A percentile compares a stretch with the other conserved stretches of the same genome.
Conservation (phyloP, 2,888 invertebrate genomes). For the Erynnis tages region DNA sequence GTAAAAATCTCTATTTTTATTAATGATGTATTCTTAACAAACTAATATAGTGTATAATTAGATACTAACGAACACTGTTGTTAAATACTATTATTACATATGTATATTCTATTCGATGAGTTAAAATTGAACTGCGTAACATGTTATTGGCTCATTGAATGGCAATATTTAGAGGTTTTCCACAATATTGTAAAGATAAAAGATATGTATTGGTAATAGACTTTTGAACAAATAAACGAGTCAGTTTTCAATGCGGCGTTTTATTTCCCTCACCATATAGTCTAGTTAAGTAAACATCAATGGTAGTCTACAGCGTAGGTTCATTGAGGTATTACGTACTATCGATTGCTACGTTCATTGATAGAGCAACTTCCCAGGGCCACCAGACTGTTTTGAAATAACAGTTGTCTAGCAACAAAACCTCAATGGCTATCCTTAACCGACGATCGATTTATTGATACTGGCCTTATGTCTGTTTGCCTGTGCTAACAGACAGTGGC, state of each 20-base stretch:
- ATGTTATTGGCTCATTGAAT: slow-evolving; percentile 45
- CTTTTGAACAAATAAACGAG: slow-evolving; percentile 64
- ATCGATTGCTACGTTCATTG: too few relatives aligned
- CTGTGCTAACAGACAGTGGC: too few relatives aligned
- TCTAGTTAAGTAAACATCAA: too few relatives aligned
- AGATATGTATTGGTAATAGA: slow-evolving; percentile 56
- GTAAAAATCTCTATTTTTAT: slow-evolving; percentile 55
- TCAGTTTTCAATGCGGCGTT: slow-evolving; percentile 45
- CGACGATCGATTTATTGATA: too few relatives aligned
- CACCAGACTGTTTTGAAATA: too few relatives aligned
- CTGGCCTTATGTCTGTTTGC: too few relatives aligned
- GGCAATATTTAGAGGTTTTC: slow-evolving; percentile 54
- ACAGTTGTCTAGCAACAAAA: too few relatives aligned
- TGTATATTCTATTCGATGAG: slow-evolving; percentile 46
- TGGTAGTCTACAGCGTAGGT: too few relatives aligned
- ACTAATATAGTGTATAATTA: slow-evolving; percentile 47
- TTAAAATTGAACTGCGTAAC: slow-evolving; percentile 24
- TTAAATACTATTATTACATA: slow-evolving; percentile 49
- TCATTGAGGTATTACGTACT: too few relatives aligned
- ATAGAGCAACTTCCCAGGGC: too few relatives aligned
- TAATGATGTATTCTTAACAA: slow-evolving; percentile 44
- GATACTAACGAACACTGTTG: slow-evolving; percentile 52
- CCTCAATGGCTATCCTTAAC: too few relatives aligned
- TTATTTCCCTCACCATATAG: slow-evolving; percentile 43
- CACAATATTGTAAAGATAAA: slow-evolving; percentile 59